Base-by-base conservation (phyloP, 1,140 invertebrate species). In the Drosophila obscura region DNA sequence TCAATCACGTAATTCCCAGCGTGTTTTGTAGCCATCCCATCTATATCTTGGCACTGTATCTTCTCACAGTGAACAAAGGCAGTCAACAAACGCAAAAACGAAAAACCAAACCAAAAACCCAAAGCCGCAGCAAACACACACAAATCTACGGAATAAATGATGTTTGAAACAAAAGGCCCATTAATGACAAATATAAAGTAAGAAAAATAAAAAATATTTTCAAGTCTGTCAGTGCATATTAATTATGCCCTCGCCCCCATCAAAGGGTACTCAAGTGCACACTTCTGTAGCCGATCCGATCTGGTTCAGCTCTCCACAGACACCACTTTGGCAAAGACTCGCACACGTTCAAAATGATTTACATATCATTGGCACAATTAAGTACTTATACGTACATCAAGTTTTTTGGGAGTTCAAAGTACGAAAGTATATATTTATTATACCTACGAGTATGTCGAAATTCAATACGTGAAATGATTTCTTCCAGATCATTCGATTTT, bases 1-100 rank as follows among this genome's bases (percentile, higher is more conserved):
- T 87, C 82, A 83, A 87, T 87, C 82, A 87, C 82, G 82, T 87
- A 87, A 63, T 88, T 88, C 71, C 71, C 79, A 78, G 79, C 82
- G 73, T 82, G 79, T 87, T 87, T 39, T 81, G 63, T 64, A 59
- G 69, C 73, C 74, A 72, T 82, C 71, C 66, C 71, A 87, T 83
- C 75, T 76, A 67, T 87, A 83, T 87, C 79, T 83, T 26, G 73
- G 49, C 46, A 55, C 76, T 77, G 73, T 72, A 77, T 85, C 81
- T 85, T 81, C 79, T 77, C 72, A 64, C 73, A 80, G 63, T 51
- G 59, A 52, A 74, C 67, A 71, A 76, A 65, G 53, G 22, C 74
- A 75, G 35, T 13, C 0, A 3, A 9, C 35, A 39, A 39, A 35
- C 8, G 9, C 8, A 11, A 35, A 35, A 35, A 4, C 31, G 4